Percentiles rank a stretch among this genome's conserved stretches.
These are phyloP conservation scores for Drosophila pseudotakahashii DNA, from an alignment of 2,888 invertebrate genomes.

Conservation along the genomic window DNA sequence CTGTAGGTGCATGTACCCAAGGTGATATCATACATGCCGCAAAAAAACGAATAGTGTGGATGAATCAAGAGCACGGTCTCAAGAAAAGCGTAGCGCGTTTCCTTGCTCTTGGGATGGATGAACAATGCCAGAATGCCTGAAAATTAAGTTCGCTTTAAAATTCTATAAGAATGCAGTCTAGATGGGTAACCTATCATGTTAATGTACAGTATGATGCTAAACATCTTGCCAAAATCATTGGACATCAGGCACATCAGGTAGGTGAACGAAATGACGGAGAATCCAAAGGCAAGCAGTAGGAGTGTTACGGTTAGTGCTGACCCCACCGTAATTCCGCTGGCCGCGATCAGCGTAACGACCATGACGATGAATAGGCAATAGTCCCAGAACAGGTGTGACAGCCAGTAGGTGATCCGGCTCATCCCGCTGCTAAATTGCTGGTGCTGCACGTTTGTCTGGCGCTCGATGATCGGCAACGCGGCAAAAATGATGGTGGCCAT, in stretches of 20 bases:
- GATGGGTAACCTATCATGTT: constrained; percentile 21
- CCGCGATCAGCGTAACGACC: background rate
- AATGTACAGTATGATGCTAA: constrained; percentile 23
- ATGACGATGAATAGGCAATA: constrained; percentile 18
- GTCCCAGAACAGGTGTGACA: constrained; percentile 86
- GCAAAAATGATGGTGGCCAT: constrained; percentile 83
- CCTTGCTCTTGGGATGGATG: background rate
- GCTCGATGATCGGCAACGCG: constrained; percentile 87
- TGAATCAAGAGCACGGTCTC: constrained; percentile 4
- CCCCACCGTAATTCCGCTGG: fast-evolving
- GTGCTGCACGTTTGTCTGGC: constrained; percentile 88
- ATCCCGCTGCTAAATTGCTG: constrained; percentile 90
- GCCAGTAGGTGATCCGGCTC: constrained; percentile 88
- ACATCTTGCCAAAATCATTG: constrained; percentile 11
- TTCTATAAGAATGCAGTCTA: background rate
- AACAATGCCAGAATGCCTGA: constrained; percentile 25
- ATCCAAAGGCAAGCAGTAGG: constrained; percentile 33
- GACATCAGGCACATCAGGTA: constrained; percentile 14
- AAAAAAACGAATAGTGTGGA: constrained; percentile 23
- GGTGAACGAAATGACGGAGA: constrained; percentile 30
- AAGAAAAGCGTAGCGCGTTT: background rate
- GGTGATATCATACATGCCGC: constrained; percentile 7
- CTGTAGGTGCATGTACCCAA: no score
- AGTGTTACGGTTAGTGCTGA: background rate
- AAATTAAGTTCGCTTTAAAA: background rate